These are phyloP conservation scores for Anser cygnoides DNA, from an alignment of 2,113 vertebrate genomes.

Conservation along the genomic window DNA sequence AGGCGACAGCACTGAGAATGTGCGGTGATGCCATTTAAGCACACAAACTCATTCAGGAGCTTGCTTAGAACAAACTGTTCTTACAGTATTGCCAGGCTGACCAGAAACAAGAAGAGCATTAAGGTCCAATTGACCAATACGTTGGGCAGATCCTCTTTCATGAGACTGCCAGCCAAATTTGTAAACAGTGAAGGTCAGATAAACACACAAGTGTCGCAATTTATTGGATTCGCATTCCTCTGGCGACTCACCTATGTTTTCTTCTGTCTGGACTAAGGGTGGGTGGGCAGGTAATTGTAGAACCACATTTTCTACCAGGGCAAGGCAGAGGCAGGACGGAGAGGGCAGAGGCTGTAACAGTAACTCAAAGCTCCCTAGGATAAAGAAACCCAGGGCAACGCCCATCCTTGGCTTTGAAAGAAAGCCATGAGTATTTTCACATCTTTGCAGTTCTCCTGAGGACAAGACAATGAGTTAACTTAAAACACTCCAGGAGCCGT, in stretches of 20 bases:
- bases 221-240: slow-evolving; percentile 31
- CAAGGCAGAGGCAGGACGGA: not conserved
- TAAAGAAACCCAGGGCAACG: not conserved
- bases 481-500: not conserved
- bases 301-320: not conserved
- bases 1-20: not conserved
- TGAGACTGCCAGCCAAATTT: slow-evolving; percentile 37
- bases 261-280: not conserved
- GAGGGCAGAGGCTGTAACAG: not conserved
- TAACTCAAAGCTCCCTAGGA: not conserved
- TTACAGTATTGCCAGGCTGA: slow-evolving; percentile 37
- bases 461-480: not conserved
- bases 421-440: rapidly evolving
- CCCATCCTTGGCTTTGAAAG: not conserved
- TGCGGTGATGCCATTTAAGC: not conserved
- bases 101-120: slow-evolving; percentile 42
- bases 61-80: slow-evolving; percentile 64
- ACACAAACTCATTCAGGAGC: slow-evolving; percentile 12
- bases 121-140: slow-evolving; percentile 31
- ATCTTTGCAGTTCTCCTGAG: not conserved
- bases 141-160: slow-evolving; percentile 47
- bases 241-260: slow-evolving; percentile 49
- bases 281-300: not conserved
- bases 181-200: slow-evolving; percentile 44
- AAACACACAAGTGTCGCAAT: slow-evolving; percentile 62